Evolutionary conservation across 2,113 vertebrate species (phyloP).

Genomic region (Chelonoidis abingdonii): DNA sequence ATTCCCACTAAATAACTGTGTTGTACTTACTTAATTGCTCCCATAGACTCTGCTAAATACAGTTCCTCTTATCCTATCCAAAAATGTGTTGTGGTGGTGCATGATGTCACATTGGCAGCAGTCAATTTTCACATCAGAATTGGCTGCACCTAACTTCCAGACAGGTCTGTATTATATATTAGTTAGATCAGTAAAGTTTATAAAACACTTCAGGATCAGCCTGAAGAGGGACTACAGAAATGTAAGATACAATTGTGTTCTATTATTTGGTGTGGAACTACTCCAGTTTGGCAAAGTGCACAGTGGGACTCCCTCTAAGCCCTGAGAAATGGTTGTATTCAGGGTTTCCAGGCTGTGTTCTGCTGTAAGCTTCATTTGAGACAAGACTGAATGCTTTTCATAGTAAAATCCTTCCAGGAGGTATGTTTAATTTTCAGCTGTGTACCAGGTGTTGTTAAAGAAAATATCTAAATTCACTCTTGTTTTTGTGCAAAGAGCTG

Average conservation of each 20-base stretch:
- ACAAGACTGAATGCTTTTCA: neutral
- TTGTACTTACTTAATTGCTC: no score
- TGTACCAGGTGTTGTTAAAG: neutral
- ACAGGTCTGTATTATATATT: accelerated
- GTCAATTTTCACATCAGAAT: accelerated
- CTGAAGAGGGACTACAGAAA: neutral
- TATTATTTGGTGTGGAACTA: neutral
- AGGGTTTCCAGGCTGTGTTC: neutral
- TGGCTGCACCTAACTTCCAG: accelerated
- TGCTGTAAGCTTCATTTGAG: neutral
- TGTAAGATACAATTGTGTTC: neutral
- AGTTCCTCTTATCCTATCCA: neutral
- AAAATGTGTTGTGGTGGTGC: neutral
- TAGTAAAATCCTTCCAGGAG: neutral
- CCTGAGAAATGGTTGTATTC: neutral
- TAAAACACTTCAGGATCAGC: neutral
- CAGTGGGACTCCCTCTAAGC: neutral
- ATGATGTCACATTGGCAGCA: accelerated
- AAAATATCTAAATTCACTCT: neutral
- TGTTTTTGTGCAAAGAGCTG: neutral
- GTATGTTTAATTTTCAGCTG: neutral
- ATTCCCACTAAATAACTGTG: neutral
- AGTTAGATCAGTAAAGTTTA: accelerated
- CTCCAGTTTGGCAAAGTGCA: neutral
- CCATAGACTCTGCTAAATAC: no score